A percentile compares a stretch with the other conserved stretches of the same genome.
Evolutionary conservation across 2,888 invertebrate species (phyloP).

Genomic region (Caenorhabditis auriculariae): DNA sequence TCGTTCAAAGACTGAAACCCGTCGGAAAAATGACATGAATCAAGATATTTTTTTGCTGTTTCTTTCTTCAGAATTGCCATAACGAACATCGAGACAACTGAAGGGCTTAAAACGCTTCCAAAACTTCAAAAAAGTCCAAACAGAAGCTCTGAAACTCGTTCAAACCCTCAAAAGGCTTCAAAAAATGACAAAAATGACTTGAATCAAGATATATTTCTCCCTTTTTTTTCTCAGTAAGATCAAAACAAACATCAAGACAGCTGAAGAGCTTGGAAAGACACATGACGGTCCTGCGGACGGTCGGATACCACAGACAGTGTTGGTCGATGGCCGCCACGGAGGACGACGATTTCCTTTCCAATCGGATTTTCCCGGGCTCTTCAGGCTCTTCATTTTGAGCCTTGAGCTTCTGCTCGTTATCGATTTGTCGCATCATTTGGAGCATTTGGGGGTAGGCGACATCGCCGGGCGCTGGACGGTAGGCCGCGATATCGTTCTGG

Average conservation of each 20-base stretch:
- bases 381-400: conserved; percentile 1
- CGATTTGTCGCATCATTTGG: conserved; percentile 84
- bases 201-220: too few species aligned
- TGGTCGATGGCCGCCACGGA: conserved; percentile 83
- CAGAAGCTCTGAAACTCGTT: too few species aligned
- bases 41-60: too few species aligned
- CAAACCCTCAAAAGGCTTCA: too few species aligned
- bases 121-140: too few species aligned
- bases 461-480: conserved; percentile 86
- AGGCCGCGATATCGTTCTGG: conserved; percentile 80
- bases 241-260: conserved; percentile 75
- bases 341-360: too few species aligned
- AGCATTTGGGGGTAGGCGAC: conserved; percentile 96
- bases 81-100: conserved; percentile 77
- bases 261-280: conserved; percentile 88
- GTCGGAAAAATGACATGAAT: too few species aligned
- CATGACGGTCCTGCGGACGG: conserved; percentile 87
- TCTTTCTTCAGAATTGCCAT: neutral
- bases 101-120: too few species aligned
- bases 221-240: neutral
- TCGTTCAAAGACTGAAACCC: too few species aligned
- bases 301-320: conserved; percentile 99
- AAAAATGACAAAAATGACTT: too few species aligned
- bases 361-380: conserved; percentile 65
- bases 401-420: conserved; percentile 34